These are phyloP conservation scores for Odontocolon sp. DNA, from an alignment of 2,888 invertebrate species.

Conservation along the genomic window DNA sequence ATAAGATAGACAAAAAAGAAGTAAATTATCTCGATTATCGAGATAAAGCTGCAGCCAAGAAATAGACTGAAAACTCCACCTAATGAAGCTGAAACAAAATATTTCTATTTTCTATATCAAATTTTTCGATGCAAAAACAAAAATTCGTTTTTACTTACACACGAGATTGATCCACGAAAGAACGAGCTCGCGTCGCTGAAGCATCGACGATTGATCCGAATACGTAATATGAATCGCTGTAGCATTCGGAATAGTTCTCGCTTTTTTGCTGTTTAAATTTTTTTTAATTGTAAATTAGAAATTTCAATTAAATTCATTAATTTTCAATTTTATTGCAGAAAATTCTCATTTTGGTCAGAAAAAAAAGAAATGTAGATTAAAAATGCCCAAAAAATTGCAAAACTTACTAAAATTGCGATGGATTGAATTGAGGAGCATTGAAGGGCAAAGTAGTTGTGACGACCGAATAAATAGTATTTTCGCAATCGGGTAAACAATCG, in stretches of 20 bases:
- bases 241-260: constrained; percentile 57
- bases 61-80: constrained; percentile 81
- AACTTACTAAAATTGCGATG: constrained; percentile 67
- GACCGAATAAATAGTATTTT: constrained; percentile 60
- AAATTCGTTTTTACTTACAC: constrained; percentile 62
- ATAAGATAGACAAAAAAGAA: constrained; percentile 69
- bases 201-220: constrained; percentile 63
- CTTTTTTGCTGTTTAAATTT: constrained; percentile 59
- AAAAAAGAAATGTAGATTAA: too few relatives aligned
- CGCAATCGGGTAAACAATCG: constrained; percentile 68
- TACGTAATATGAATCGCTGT: constrained; percentile 69
- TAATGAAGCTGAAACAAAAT: constrained; percentile 78
- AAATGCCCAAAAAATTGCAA: constrained; percentile 9
- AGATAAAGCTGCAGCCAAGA: constrained; percentile 81
- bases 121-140: not conserved
- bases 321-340: too few relatives aligned
- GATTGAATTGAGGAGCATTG: constrained; percentile 61
- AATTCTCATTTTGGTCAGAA: too few relatives aligned
- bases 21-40: constrained; percentile 79
- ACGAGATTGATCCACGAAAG: constrained; percentile 71
- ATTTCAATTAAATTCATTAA: not conserved
- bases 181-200: constrained; percentile 67
- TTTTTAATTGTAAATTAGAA: too few relatives aligned
- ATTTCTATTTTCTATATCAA: not conserved
- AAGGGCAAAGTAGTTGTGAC: constrained; percentile 63